A percentile compares a stretch with the other conserved stretches of the same genome.
Evolutionary conservation across 2,888 invertebrate genomes (phyloP).

Genomic region (Drosophila subquinaria): DNA sequence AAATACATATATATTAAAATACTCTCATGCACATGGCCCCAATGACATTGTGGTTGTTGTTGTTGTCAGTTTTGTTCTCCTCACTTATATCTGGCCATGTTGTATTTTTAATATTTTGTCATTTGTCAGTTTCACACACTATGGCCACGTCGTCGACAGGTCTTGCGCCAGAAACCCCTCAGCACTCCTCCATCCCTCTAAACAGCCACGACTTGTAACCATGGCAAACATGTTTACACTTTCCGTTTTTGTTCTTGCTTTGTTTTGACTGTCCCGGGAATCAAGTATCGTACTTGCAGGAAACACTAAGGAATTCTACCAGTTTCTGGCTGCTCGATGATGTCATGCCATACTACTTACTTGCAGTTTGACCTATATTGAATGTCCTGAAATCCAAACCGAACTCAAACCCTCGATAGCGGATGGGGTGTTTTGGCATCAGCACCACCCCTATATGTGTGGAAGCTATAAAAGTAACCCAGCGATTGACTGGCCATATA

Average conservation of each 20-base stretch:
- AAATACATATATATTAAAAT: conserved; percentile 14
- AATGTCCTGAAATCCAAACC: conserved; percentile 14
- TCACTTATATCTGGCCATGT: conserved; percentile 44
- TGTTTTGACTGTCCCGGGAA: conserved; percentile 41
- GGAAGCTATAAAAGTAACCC: conserved; percentile 27
- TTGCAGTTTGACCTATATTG: conserved; percentile 71
- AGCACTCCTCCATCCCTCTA: neutral
- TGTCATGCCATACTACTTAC: conserved; percentile 63
- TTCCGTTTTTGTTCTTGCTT: conserved; percentile 48
- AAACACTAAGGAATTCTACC: conserved; percentile 46
- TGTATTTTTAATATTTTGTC: conserved; percentile 70
- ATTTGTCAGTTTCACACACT: conserved; percentile 69
- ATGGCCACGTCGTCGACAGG: conserved; percentile 58
- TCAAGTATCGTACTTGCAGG: conserved; percentile 29
- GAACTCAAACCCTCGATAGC: neutral
- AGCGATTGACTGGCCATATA: conserved; percentile 32
- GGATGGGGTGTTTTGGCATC: conserved; percentile 43
- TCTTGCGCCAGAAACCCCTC: conserved; percentile 27
- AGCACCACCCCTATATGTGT: conserved; percentile 3
- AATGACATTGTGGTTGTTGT: conserved; percentile 9
- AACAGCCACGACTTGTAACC: conserved; percentile 46
- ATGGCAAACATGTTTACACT: conserved; percentile 59
- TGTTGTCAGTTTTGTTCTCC: conserved; percentile 6
- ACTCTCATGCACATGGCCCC: conserved; percentile 51
- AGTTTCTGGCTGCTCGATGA: conserved; percentile 54